Base-by-base conservation (phyloP, 2,113 vertebrate genomes). In the Pardalotus punctatus region DNA sequence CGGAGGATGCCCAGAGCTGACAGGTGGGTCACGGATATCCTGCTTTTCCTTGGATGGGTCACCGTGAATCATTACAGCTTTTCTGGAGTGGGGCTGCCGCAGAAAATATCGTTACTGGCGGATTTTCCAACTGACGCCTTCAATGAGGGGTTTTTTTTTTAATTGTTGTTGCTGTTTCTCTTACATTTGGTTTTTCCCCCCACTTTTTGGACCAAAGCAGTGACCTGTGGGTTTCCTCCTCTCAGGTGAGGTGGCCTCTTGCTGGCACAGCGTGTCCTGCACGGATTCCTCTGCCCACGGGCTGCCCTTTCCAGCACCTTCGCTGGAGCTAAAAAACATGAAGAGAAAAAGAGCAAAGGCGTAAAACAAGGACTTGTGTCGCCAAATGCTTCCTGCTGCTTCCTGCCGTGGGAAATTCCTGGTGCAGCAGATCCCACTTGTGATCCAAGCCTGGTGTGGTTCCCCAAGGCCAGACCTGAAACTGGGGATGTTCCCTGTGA, bases 41-140 rank as follows among this genome's bases (percentile, higher is more conserved):
- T n/a, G 77, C 7, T 73, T 86, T 71, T 23, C 29, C 89, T 73
- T 35, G 58, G 65, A 67, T 36, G 86, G 96, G 96, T 97, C 96
- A 93, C 69, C 43, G 60, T 92, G 96, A 96, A 94, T 97, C 97
- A 97, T 94, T 89, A 82, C 33, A 28, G 64, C 57, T 48, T 36
- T 67, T 33, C 74, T 76, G 51, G 67, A 82, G 81, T 3, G 78
- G 38, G 47, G 79, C 50, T 67, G 82, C 53, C 73, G 77, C 81
- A 61, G 83, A 62, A 74, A 79, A 72, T 29, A 28, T 5, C 15
- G 4, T 47, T 19, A 65, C 79, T 57, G 74, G 67, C 0, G 0
- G 38, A 15, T 83, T 93, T 73, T 48, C 36, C 85, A 81, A 45
- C 48, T 36, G 21, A 31, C 1, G 6, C 70, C 84, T 81, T 67